Evolutionary conservation across 2,797 vertebrate species (phyloP).

Genomic region (Sphenodon punctatus): DNA sequence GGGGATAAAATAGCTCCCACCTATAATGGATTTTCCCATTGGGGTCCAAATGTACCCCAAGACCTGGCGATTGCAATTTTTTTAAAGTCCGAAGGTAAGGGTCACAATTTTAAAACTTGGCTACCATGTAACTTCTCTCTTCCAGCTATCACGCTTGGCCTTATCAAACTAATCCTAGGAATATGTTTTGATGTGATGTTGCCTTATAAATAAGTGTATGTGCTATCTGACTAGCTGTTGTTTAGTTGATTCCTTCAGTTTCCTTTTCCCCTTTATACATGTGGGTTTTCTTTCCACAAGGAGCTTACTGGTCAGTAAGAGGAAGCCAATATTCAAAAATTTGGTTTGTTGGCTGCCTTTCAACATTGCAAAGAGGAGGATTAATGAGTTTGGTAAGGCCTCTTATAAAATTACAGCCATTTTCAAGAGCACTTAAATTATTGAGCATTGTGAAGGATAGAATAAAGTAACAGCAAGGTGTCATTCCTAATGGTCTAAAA

Average conservation of each 20-base stretch:
- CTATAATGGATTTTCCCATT: no score
- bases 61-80: no score
- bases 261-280: neutral
- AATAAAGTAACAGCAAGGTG: neutral
- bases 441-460: no score
- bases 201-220: neutral
- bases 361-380: neutral
- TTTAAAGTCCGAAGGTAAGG: no score
- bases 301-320: neutral
- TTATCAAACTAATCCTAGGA: neutral
- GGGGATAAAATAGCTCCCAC: no score
- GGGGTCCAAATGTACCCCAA: no score
- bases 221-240: neutral
- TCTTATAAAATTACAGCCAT: neutral
- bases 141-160: neutral
- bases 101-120: neutral
- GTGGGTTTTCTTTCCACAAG: neutral
- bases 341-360: no score
- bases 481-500: neutral
- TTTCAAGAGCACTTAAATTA: conserved; percentile 10
- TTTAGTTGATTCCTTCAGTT: neutral
- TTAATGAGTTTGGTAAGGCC: neutral
- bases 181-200: neutral
- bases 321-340: no score
- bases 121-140: neutral